These are phyloP conservation scores for Xiphophorus couchianus DNA, from an alignment of 2,113 vertebrate genomes.

Conservation along the genomic window DNA sequence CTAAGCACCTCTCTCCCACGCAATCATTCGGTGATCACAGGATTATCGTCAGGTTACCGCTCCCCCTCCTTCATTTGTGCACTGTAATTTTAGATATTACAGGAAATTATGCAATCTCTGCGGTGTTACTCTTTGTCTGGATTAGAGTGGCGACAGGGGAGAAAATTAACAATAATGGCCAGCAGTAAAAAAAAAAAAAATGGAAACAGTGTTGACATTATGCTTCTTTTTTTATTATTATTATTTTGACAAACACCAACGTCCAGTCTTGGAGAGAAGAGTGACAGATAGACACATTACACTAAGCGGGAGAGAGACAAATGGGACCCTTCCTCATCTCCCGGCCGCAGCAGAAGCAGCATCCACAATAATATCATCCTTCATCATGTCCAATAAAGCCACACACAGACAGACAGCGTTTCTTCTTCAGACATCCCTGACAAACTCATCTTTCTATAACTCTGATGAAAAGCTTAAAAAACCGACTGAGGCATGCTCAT, in stretches of 20 bases:
- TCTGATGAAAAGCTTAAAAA: conserved; percentile 71
- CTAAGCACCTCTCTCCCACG: conserved; percentile 29
- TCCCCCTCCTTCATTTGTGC: conserved; percentile 7
- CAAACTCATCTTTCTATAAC: conserved; percentile 60
- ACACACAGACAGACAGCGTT: conserved; percentile 68
- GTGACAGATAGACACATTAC: conserved; percentile 74
- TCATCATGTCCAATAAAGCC: conserved; percentile 77
- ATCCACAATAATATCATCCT: conserved; percentile 74
- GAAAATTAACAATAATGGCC: conserved; percentile 53
- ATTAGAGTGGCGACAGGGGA: conserved; percentile 22
- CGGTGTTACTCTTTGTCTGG: conserved; percentile 18
- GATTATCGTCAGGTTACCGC: conserved; percentile 28
- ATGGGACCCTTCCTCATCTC: conserved; percentile 72
- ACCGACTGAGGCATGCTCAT: conserved; percentile 59
- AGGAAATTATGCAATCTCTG: conserved; percentile 19
- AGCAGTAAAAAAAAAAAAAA: conserved; percentile 19
- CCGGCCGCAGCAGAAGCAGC: conserved; percentile 58
- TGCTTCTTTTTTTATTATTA: conserved; percentile 58
- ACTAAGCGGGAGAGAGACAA: conserved; percentile 68
- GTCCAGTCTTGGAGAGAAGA: conserved; percentile 56
- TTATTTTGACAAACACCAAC: conserved; percentile 67
- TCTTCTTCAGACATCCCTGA: conserved; percentile 53
- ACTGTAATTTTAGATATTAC: conserved; percentile 23
- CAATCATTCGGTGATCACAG: conserved; percentile 37
- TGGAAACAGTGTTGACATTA: conserved; percentile 49